Base-by-base conservation (phyloP, 2,797 vertebrate genomes). In the Poecilia gillii region DNA sequence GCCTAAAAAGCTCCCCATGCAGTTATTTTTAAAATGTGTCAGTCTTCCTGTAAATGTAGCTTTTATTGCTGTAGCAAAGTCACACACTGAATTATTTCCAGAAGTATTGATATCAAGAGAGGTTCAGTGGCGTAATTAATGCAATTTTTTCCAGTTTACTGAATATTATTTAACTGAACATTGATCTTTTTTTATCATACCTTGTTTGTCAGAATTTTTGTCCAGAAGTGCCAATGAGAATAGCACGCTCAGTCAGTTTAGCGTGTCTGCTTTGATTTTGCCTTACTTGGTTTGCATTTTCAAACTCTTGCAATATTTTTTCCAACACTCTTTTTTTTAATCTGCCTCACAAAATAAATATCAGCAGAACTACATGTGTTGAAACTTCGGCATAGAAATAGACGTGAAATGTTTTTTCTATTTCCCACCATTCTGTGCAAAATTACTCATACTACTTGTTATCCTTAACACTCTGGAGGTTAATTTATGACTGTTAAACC, bases 391-490 rank as follows among this genome's bases (percentile, higher is more conserved):
- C 73, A 76, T 43, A 55, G 62, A 75, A 75, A 75, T 33, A 51
- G 49, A 23, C 0, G 20, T 51, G 16, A 49, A 49, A 49, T 49
- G 47, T 81, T 4, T 75, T 75, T 75, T 85, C 45, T 62, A 41
- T 88, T 83, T 85, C 8, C 39, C 88, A 74, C 84, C 74, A 84
- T 85, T 88, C 80, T 75, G 16, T 74, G 45, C 72, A 41, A 81
- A 71, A 78, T 85, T 62, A 75, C 4, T 77, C 2, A 18, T 11
- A 45, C 39, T 39, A 2, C 66, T 86, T 73, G 81, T 91, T 81
- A 86, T 76, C 43, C 79, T 5, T 39, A 78, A 74, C 13, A 73
- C 36, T 81, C 47, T 11, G 72, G 41, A 85, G 41, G 62, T 85
- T 76, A 64, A 79, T 73, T 83, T 36, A 77, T 71, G 71, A 49